Base-by-base conservation (phyloP, 1,140 invertebrate genomes). In the Glossosoma conforme region DNA sequence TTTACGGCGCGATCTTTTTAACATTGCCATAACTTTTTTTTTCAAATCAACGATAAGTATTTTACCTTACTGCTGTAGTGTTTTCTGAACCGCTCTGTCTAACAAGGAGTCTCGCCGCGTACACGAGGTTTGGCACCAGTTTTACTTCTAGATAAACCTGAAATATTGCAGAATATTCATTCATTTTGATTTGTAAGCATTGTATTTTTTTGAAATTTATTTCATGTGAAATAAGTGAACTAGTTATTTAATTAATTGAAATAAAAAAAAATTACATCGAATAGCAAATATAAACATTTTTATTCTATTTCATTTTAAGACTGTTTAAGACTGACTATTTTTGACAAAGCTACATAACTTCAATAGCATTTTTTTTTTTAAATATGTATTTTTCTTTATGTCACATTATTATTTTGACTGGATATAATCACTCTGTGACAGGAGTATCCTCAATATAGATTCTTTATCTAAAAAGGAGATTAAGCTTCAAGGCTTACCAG, bases 101-200 rank as follows among this genome's bases (percentile, higher is more conserved):
- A 3, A 58, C 44, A 28, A 89, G 61, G 1, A 85, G 69, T 62
- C 85, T 85, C 33, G 84, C 75, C 1, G 85, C 83, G 55, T 83
- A 86, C 15, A 89, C 77, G 17, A 89, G 73, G 68, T 87, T 87
- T n/a, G 84, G 83, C 15, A 88, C 79, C 10, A 89, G 73, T 68
- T 85, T 85, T 2, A 85, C 80, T 61, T 87, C 84, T 11, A 84
- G 64, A 63, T 88, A 89, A 20, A 87, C 82, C 65, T 76, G 61
- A 41, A 65, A 62, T 15, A 57, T 35, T 11, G 35, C 35, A 19
- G 6, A 37, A 37, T 37, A 8, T 19, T 19, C 14, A 19, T 14
- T 8, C 13, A 37, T 13, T 8, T 37, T 37, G 13, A 37, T 37
- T 37, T 37, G 18, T 8, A 37, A 6, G n/a, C 24, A 28, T 8